These are phyloP conservation scores for Rallus limicola DNA, from an alignment of 2,113 vertebrate species.

Conservation along the genomic window DNA sequence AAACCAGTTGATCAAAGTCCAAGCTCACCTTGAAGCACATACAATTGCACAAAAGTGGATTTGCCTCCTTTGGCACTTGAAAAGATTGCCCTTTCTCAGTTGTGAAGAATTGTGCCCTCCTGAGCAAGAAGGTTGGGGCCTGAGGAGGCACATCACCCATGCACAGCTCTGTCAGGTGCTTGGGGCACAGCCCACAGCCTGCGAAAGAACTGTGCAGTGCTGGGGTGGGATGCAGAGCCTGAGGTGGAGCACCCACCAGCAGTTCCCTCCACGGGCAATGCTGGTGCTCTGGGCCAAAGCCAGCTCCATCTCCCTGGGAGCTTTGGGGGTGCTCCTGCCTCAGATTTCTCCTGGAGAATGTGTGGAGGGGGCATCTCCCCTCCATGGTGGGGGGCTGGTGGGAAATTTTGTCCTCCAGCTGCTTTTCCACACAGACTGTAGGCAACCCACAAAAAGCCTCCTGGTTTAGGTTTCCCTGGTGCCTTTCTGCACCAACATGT, in stretches of 20 bases:
- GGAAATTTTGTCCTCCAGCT: background rate
- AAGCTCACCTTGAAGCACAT: background rate
- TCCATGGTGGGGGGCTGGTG: fast-evolving
- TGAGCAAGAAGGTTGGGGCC: background rate
- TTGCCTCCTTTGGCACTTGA: background rate
- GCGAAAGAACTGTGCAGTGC: fast-evolving
- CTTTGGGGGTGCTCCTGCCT: background rate
- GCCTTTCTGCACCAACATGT: background rate
- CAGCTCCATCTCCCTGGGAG: fast-evolving
- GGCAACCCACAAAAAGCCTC: fast-evolving
- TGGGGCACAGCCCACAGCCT: background rate
- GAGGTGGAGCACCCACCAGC: background rate
- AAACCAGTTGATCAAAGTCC: background rate
- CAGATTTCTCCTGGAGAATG: fast-evolving
- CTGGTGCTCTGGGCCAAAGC: background rate
- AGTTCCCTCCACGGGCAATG: no score
- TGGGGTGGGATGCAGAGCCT: fast-evolving
- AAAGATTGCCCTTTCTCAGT: background rate
- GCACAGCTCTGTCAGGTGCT: background rate
- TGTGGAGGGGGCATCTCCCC: fast-evolving
- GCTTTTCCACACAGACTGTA: background rate
- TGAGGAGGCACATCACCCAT: fast-evolving
- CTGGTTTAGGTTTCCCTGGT: background rate
- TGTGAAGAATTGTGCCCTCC: background rate
- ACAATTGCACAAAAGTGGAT: background rate